phyloP scores from a whole-genome alignment of 2,888 invertebrate species.

The Chironomus tentans region DNA sequence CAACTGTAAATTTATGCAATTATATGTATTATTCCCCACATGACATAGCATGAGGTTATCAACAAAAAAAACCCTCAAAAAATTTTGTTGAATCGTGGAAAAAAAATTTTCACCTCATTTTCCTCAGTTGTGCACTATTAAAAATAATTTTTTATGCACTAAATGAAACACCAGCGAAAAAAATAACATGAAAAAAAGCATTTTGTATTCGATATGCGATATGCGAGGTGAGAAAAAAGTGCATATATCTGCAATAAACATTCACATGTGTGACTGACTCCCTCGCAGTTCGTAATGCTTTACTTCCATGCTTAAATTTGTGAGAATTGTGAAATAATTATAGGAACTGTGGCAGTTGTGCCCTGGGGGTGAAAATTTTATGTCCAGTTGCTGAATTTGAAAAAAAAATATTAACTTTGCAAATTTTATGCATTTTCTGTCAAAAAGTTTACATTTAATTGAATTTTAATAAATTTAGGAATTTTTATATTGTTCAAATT shows the following conservation, averaged over 20 bases:
- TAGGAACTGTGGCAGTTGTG: too few species aligned
- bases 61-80: not conserved
- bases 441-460: too few species aligned
- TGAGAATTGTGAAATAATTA: too few species aligned
- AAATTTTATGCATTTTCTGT: too few species aligned
- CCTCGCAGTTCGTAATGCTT: too few species aligned
- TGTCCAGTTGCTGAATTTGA: too few species aligned
- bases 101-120: not conserved
- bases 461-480: too few species aligned
- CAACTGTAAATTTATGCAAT: not conserved
- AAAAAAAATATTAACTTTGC: too few species aligned
- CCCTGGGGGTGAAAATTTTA: too few species aligned
- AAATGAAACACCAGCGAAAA: not conserved
- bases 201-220: not conserved
- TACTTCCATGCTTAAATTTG: too few species aligned
- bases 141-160: not conserved
- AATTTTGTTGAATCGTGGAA: not conserved
- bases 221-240: not conserved
- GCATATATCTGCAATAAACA: not conserved
- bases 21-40: not conserved
- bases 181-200: not conserved
- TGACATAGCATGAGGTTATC: not conserved
- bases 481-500: too few species aligned
- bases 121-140: not conserved
- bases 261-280: not conserved